Base-by-base conservation (phyloP, 2,888 invertebrate species). In the Mystacides longicornis region DNA sequence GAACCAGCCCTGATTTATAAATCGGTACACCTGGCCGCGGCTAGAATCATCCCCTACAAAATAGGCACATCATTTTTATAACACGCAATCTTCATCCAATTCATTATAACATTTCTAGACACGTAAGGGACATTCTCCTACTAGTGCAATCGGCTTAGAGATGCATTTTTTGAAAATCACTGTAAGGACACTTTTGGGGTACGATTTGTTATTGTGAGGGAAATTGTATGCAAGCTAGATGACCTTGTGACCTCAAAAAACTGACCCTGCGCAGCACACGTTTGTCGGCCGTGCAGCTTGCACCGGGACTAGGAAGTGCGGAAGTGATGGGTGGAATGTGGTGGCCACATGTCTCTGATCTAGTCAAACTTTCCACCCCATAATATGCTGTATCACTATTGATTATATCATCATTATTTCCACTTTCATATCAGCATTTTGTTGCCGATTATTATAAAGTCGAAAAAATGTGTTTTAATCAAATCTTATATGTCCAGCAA, bases 171-270 rank as follows among this genome's bases (percentile, higher is more conserved):
- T 5, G 21, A 45, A 20, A 9, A 31, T 31, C 31, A 14, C 14
- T 9, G 31, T 31, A 14, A 7, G 31, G 31, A 16, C 20, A 45
- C 9, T 19, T 4, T 45, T 21, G 5, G 52, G 56, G 52, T 49
- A 49, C 45, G 31, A 56, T 56, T 56, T 53, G 56, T 56, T 50
- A 49, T 49, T 49, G 49, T 56, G 48, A 42, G 55, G 56, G 56
- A 52, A 56, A 49, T 45, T 51, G 48, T 54, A 50, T 50, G 54
- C 57, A 57, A 51, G 49, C 43, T 53, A 53, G n/a, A 51, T 60
- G 60, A 60, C 60, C 60, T 45, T 55, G 53, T 60, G 60, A 60
- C 60, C 60, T 60, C 52, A 53, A 60, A 60, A 57, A 51, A 54
- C 52, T 60, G 60, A 58, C 60, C 60, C 58, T 56, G 37, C 20